phyloP scores from a whole-genome alignment of 1,140 invertebrate genomes.

The Zaprionus tsacasi region DNA sequence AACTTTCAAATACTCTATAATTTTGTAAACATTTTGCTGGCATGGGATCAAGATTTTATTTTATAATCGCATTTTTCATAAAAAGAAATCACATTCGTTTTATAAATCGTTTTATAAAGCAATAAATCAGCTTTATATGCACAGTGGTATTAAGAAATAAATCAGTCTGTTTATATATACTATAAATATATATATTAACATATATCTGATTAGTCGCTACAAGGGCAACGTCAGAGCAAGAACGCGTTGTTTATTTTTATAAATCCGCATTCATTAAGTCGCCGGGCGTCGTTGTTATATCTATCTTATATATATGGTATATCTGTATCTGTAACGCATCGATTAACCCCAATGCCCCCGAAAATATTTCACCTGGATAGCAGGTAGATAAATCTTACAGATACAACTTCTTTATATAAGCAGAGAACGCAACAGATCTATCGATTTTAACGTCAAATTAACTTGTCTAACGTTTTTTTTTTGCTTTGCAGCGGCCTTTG shows the following conservation, averaged over 20 bases:
- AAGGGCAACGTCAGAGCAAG: constrained; percentile 7
- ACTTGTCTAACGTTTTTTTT: constrained; percentile 76
- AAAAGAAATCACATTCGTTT: neutral
- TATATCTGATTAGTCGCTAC: constrained; percentile 4
- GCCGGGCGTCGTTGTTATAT: neutral
- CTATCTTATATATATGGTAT: neutral
- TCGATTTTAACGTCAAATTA: constrained; percentile 62
- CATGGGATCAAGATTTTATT: neutral
- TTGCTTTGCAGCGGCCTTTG: constrained; percentile 63
- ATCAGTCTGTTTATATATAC: constrained; percentile 1
- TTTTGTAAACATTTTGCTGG: neutral
- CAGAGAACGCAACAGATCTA: neutral
- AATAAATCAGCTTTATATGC: constrained; percentile 5
- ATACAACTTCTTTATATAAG: constrained; percentile 11
- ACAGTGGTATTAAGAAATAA: constrained; percentile 3
- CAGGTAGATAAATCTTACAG: constrained; percentile 14
- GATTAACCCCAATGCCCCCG: constrained; percentile 67
- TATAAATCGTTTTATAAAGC: constrained; percentile 7
- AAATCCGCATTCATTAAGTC: constrained; percentile 47
- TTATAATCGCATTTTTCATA: neutral
- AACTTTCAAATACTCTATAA: neutral
- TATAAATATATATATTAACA: neutral
- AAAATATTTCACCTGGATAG: constrained; percentile 54
- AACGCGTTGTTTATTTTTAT: constrained; percentile 49
- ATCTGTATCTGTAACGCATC: constrained; percentile 24